phyloP scores from a whole-genome alignment of 2,888 invertebrate species.

The Bombylius discolor region DNA sequence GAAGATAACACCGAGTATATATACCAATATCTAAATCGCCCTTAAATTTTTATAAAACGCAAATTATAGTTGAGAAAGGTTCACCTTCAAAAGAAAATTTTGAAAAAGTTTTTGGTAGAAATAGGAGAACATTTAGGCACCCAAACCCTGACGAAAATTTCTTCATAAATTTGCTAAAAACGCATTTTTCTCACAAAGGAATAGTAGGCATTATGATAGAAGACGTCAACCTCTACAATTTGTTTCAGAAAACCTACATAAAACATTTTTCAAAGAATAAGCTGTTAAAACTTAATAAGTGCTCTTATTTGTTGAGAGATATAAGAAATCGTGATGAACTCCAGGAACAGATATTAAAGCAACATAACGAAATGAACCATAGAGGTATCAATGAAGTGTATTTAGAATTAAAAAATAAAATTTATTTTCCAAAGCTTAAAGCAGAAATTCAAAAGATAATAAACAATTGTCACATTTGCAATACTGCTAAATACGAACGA shows the following conservation, averaged over 20 bases:
- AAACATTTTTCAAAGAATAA: neutral
- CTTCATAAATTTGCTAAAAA: too few species aligned
- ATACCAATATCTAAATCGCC: neutral
- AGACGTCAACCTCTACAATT: too few species aligned
- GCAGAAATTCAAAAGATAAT: slow-evolving; percentile 3
- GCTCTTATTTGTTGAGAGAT: neutral
- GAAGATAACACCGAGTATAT: neutral
- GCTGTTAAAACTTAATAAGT: neutral
- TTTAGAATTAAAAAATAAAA: slow-evolving; percentile 1
- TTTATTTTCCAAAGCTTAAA: slow-evolving; percentile 3
- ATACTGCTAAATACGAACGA: slow-evolving; percentile 6
- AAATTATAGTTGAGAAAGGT: neutral
- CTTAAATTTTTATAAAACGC: neutral
- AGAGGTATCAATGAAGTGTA: slow-evolving; percentile 5
- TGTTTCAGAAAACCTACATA: neutral
- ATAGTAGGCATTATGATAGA: too few species aligned
- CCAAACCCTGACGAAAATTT: too few species aligned
- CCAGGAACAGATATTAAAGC: neutral
- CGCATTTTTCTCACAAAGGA: too few species aligned
- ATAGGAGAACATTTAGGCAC: too few species aligned
- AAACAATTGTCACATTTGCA: slow-evolving; percentile 8
- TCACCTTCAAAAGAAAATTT: too few species aligned
- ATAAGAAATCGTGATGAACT: neutral
- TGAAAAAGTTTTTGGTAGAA: too few species aligned
- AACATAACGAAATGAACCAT: slow-evolving; percentile 5